Percentiles rank a stretch among this genome's conserved stretches.
Conservation (phyloP, 2,888 invertebrate genomes). For the Phyllotreta striolata region DNA sequence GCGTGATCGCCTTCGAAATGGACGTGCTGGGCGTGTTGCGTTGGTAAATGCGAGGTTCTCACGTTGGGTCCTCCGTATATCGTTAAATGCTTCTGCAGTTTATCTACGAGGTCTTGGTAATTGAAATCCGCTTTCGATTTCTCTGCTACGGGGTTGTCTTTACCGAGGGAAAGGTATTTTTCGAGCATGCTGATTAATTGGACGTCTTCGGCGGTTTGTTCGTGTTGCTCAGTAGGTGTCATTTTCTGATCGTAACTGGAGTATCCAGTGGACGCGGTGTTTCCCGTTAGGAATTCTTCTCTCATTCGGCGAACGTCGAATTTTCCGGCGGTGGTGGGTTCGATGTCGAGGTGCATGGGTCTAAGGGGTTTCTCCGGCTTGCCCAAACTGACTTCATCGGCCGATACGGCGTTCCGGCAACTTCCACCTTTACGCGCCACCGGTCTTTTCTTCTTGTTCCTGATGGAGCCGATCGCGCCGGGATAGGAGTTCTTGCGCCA, state of each 20-base stretch:
- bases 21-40: constrained; percentile 39
- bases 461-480: constrained; percentile 69
- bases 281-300: constrained; percentile 70
- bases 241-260: constrained; percentile 36
- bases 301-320: constrained; percentile 75
- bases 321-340: constrained; percentile 64
- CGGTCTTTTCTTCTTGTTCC: constrained; percentile 64
- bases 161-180: constrained; percentile 69
- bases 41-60: constrained; percentile 12
- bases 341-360: constrained; percentile 55
- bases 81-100: constrained; percentile 68
- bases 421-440: constrained; percentile 70
- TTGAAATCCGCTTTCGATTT: constrained; percentile 58
- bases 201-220: constrained; percentile 63
- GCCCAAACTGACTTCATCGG: constrained; percentile 67
- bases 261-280: constrained; percentile 52
- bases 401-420: constrained; percentile 72
- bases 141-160: constrained; percentile 40
- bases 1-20: constrained; percentile 64
- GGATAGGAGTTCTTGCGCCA: constrained; percentile 88
- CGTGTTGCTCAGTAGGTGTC: constrained; percentile 26
- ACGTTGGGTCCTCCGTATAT: constrained; percentile 43
- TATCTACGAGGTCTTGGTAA: constrained; percentile 71
- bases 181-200: constrained; percentile 72
- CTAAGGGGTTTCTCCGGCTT: constrained; percentile 61